A percentile compares a stretch with the other conserved stretches of the same genome.
phyloP scores from a whole-genome alignment of 2,113 vertebrate genomes.

The Melanerpes aurifrons region DNA sequence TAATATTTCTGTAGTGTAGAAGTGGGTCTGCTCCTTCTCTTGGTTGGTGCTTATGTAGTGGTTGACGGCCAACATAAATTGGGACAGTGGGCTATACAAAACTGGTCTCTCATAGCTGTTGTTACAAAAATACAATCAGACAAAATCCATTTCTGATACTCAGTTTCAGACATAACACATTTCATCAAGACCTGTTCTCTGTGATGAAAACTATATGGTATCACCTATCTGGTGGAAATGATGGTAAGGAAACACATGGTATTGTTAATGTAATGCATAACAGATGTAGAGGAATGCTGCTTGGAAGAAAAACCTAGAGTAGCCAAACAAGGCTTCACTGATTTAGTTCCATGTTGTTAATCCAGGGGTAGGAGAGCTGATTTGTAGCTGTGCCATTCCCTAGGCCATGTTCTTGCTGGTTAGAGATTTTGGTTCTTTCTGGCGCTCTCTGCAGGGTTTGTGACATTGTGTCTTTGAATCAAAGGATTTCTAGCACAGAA shows the following conservation, averaged over 20 bases:
- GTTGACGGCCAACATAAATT: neutral
- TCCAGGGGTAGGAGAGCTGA: neutral
- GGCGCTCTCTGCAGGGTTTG: neutral
- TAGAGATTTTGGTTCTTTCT: neutral
- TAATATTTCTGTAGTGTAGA: neutral
- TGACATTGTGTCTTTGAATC: neutral
- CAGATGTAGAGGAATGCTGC: neutral
- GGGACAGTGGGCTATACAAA: neutral
- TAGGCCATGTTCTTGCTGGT: neutral
- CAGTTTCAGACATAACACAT: neutral
- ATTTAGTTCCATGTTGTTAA: neutral
- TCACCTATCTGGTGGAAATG: neutral
- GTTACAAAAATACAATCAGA: neutral
- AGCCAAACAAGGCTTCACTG: neutral
- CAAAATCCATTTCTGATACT: neutral
- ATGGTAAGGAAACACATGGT: neutral
- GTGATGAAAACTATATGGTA: neutral
- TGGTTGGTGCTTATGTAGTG: neutral
- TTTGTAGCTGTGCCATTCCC: neutral
- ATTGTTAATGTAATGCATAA: neutral
- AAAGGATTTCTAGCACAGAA: neutral
- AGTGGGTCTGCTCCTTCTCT: neutral
- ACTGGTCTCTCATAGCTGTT: neutral
- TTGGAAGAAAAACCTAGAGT: neutral
- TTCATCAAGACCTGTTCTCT: neutral